A percentile compares a stretch with the other conserved stretches of the same genome.
These are phyloP conservation scores for Vombatus ursinus DNA, from an alignment of 2,113 vertebrate species.

Conservation along the genomic window DNA sequence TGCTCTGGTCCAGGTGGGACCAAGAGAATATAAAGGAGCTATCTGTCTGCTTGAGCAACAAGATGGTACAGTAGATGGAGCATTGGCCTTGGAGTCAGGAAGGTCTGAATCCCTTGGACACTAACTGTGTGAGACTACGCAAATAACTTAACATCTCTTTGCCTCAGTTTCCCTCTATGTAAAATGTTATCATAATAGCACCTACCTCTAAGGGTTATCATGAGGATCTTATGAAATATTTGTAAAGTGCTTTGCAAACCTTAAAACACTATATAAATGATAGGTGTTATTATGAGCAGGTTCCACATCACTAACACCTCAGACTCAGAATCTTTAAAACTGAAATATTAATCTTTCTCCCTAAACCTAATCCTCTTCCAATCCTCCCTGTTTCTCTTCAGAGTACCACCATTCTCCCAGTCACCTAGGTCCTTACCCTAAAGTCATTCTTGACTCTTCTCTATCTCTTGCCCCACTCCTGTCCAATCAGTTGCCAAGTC, in stretches of 20 bases:
- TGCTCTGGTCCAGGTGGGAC: neutral
- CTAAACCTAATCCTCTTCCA: neutral
- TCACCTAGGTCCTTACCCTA: neutral
- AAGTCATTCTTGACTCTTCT: neutral
- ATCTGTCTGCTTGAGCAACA: neutral
- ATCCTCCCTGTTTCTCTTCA: neutral
- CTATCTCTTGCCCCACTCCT: too few species aligned
- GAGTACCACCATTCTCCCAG: neutral
- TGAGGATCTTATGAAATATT: neutral
- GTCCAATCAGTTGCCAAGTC: too few species aligned
- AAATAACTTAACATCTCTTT: neutral
- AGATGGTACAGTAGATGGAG: neutral
- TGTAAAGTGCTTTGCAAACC: neutral
- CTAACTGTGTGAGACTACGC: neutral
- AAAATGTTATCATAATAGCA: neutral
- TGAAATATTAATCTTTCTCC: neutral
- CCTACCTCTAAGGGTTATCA: neutral
- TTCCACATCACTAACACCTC: neutral
- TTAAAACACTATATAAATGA: neutral
- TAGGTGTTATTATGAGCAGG: neutral
- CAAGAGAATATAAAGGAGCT: neutral
- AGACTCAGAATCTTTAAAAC: neutral
- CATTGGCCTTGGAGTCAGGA: neutral
- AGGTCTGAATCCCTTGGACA: neutral
- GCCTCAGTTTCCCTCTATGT: neutral